Conservation (phyloP, 2,113 vertebrate genomes). For the Nothoprocta pentlandii region DNA sequence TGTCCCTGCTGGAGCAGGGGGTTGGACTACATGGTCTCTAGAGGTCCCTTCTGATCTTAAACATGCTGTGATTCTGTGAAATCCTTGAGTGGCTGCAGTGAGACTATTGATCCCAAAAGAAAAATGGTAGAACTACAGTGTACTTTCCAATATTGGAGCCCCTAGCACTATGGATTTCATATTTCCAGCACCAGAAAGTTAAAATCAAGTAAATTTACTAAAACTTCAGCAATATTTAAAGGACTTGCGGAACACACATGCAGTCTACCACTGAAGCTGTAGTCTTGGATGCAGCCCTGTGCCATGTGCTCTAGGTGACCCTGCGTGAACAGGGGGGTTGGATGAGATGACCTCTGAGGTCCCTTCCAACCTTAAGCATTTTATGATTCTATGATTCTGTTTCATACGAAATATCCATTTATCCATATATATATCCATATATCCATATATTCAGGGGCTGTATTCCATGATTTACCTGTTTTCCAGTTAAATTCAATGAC, state of each 20-base stretch:
- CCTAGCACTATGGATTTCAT: background rate
- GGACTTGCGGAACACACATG: background rate
- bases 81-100: background rate
- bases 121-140: background rate
- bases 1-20: no score
- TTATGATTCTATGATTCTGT: no score
- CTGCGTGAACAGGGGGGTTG: no score
- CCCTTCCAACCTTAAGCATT: no score
- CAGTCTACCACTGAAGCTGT: background rate
- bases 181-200: background rate
- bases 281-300: no score
- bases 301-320: no score
- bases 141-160: background rate
- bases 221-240: background rate
- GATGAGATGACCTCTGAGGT: no score
- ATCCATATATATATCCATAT: no score
- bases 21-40: no score
- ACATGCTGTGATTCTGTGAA: background rate
- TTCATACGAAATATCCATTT: background rate
- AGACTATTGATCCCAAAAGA: background rate
- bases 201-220: background rate
- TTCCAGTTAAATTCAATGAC: background rate
- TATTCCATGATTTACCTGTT: background rate
- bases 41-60: no score
- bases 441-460: background rate